Evolutionary conservation across 2,113 vertebrate species (phyloP).

Genomic region (Mugil cephalus): DNA sequence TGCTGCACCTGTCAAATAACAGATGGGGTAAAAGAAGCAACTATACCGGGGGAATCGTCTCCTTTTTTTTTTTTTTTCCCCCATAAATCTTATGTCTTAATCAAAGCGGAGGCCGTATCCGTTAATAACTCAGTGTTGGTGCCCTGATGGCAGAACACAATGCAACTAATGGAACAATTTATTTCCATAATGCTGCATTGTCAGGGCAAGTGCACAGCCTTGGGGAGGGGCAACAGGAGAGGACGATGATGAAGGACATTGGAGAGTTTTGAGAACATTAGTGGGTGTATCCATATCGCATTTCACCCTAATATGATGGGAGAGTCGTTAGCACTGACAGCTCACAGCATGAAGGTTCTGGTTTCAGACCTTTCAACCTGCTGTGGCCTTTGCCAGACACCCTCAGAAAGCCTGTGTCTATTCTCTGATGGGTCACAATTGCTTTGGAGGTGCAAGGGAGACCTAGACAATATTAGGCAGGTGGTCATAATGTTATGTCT

Average conservation of each 20-base stretch:
- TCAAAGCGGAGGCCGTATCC: conserved; percentile 70
- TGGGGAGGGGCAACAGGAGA: conserved; percentile 9
- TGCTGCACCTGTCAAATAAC: background rate
- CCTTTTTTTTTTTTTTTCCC: conserved; percentile 41
- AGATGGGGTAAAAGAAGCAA: no score
- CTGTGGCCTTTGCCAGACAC: no score
- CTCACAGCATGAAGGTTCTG: no score
- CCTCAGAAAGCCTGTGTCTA: no score
- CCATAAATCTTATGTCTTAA: conserved; percentile 80
- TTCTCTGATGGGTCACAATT: no score
- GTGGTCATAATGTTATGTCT: no score
- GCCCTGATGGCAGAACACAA: conserved; percentile 76
- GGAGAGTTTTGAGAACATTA: conserved; percentile 18
- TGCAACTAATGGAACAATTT: conserved; percentile 82
- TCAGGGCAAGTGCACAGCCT: conserved; percentile 40
- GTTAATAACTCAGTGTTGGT: conserved; percentile 72
- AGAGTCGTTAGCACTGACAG: background rate
- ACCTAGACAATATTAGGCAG: no score
- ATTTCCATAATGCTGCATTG: conserved; percentile 80
- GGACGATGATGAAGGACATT: conserved; percentile 42
- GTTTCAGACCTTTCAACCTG: no score
- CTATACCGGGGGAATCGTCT: conserved; percentile 6
- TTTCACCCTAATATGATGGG: background rate
- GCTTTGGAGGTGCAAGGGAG: no score
- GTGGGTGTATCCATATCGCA: background rate